Evolutionary conservation across 2,888 invertebrate species (phyloP), one percentile per base, ranked within the genome.

Genomic region (Erpobdella octoculata): DNA sequence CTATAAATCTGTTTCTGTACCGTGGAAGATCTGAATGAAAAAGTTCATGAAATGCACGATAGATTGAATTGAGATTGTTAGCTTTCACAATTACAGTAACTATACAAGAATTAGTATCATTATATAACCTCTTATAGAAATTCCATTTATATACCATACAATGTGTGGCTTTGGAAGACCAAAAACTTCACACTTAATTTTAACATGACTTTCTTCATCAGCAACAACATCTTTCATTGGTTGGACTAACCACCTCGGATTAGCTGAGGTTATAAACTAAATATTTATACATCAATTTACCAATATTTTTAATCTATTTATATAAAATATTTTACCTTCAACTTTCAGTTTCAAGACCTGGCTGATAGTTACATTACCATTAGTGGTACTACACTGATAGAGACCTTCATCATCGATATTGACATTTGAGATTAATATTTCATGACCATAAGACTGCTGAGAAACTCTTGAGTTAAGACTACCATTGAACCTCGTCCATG

Each of bases 381-480:
- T 58, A 5, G 46, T 4, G 21, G 70, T 69, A 28, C 70, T 92
- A 83, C 98, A 98, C 6, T 92, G 92, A 83, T 97, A 98, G 6
- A 87, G 86, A 73, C 96, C 97, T 80, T 89, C 89, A 83, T 97
- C 96, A 70, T 91, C 90, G 59, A 75, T 71, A 62, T 75, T 72
- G 4, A 80, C 71, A 25, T 78, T 65, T 35, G 73, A 66, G 25
- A 82, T 79, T 35, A 76, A 86, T 76, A 97, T 85, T 41, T 93
- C 93, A 85, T 95, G 95, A 18, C 96, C 96, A 85, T 93, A 96
- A 85, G 81, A 94, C 88, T 96, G 95, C 95, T 84, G 92, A 91
- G 0, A 96, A 92, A 75, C 80, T 96, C 95, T 79, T 91, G 91
- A 0, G 96, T 97, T 87, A 92, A 93, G 77, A 96, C 96, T 80